Conservation (phyloP, 2,797 vertebrate genomes). For the Syngnathus rostellatus region DNA sequence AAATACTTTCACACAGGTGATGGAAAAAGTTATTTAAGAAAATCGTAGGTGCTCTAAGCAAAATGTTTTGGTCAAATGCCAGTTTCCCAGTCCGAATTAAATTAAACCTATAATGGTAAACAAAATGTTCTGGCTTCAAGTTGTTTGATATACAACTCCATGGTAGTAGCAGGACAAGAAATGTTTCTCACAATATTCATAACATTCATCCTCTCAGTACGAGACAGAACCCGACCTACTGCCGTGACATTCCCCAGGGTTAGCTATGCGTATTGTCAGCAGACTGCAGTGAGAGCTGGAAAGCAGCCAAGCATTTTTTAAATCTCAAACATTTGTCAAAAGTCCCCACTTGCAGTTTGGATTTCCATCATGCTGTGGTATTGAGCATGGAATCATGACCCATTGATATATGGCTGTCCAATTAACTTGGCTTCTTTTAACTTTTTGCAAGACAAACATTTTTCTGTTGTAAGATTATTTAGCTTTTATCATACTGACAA, state of each 20-base stretch:
- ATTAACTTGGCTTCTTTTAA: conserved; percentile 30
- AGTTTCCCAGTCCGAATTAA: not conserved
- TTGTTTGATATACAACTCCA: not conserved
- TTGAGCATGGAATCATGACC: conserved; percentile 31
- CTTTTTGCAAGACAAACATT: conserved; percentile 21
- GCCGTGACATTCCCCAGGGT: conserved; percentile 48
- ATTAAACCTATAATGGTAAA: not conserved
- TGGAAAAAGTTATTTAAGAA: conserved; percentile 1
- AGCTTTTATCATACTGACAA: conserved; percentile 11
- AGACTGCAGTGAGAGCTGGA: conserved; percentile 55
- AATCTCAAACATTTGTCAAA: conserved; percentile 55
- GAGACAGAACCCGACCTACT: conserved; percentile 27
- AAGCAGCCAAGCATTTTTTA: conserved; percentile 38
- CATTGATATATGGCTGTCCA: conserved; percentile 30
- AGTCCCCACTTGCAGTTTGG: conserved; percentile 38
- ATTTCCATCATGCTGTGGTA: conserved; percentile 39
- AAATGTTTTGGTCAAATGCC: not conserved
- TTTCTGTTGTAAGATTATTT: conserved; percentile 6
- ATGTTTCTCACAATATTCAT: conserved; percentile 8
- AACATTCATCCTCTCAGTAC: conserved; percentile 20
- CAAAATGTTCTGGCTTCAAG: not conserved
- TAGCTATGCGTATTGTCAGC: conserved; percentile 58
- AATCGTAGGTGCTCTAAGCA: not conserved
- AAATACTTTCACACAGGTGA: not conserved
- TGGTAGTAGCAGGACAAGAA: not conserved